Evolutionary conservation across 1,140 invertebrate genomes (phyloP), one percentile per base, ranked within the genome.

Genomic region (Leptonema lineaticorne): DNA sequence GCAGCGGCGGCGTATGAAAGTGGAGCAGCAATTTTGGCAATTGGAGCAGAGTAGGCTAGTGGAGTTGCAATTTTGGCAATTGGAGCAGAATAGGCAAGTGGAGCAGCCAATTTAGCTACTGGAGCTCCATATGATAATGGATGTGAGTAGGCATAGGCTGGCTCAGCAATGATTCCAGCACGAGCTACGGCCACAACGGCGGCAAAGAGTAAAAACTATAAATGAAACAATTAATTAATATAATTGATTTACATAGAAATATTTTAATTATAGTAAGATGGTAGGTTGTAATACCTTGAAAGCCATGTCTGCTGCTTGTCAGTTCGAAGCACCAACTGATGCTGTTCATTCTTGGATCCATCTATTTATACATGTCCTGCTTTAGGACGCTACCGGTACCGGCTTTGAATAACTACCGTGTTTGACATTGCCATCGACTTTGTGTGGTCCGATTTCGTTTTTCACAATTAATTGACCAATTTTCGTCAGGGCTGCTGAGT

Each of bases 191-290:
- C 81, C 59, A 83, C 73, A 37, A 81, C 67, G 45, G 78, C 76
- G 68, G 78, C 76, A 67, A 85, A 69, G 29, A 76, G 69, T 63
- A 84, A 60, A 62, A 85, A 78, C 84, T 85, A 74, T 3, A 74
- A 68, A 73, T 64, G 18, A 6, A 41, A 73, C 28, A 45, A 45
- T n/a, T n/a, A n/a, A n/a, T n/a, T n/a, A n/a, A n/a, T n/a, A n/a
- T n/a, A n/a, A n/a, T n/a, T n/a, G n/a, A n/a, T n/a, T n/a, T n/a
- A n/a, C n/a, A n/a, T n/a, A n/a, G n/a, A n/a, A n/a, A n/a, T n/a
- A n/a, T n/a, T n/a, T n/a, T n/a, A n/a, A n/a, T n/a, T n/a, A n/a
- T n/a, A n/a, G n/a, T n/a, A n/a, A n/a, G n/a, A n/a, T 9, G 11
- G 37, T 41, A 11, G 37, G 37, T 41, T 14, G 2, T 53, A 9